A percentile compares a stretch with the other conserved stretches of the same genome.
Conservation (phyloP, 1,140 invertebrate species). For the Brachystomella parvula region DNA sequence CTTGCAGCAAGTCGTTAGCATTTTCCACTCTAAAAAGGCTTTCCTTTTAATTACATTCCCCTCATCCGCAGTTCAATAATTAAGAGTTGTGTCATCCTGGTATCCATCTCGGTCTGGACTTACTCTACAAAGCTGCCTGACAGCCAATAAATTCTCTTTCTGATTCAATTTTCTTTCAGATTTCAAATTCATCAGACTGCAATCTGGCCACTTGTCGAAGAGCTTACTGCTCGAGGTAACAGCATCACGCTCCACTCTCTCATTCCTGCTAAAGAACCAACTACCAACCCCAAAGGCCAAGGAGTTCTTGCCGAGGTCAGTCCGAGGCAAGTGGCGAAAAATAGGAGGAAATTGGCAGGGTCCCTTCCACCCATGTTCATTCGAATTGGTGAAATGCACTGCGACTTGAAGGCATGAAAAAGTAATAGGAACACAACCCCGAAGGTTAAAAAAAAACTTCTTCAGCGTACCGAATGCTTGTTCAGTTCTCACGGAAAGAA, state of each 20-base stretch:
- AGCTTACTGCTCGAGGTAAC: conserved; percentile 26
- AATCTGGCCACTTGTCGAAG: conserved; percentile 28
- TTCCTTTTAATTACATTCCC: too few relatives aligned
- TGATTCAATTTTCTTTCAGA: conserved; percentile 29
- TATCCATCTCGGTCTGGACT: too few relatives aligned
- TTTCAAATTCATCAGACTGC: conserved; percentile 28
- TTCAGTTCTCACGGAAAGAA: not conserved
- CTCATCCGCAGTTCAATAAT: too few relatives aligned
- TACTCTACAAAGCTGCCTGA: too few relatives aligned
- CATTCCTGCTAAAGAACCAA: not conserved
- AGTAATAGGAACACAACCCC: not conserved
- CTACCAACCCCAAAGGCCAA: conserved; percentile 21
- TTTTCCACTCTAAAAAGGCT: too few relatives aligned
- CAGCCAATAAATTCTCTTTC: too few relatives aligned
- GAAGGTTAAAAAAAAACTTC: too few relatives aligned
- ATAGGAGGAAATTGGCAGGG: conserved; percentile 22
- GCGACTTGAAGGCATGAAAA: not conserved
- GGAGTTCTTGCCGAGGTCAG: conserved; percentile 9
- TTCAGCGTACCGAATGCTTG: not conserved
- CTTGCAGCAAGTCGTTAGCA: too few relatives aligned
- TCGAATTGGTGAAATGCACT: conserved; percentile 23
- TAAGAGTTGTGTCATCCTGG: too few relatives aligned
- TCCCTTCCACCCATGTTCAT: conserved; percentile 28
- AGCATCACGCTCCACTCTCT: conserved; percentile 28
- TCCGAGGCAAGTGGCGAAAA: not conserved